A percentile compares a stretch with the other conserved stretches of the same genome.
Conservation (phyloP, 2,113 vertebrate species). For the Chloebia gouldiae region DNA sequence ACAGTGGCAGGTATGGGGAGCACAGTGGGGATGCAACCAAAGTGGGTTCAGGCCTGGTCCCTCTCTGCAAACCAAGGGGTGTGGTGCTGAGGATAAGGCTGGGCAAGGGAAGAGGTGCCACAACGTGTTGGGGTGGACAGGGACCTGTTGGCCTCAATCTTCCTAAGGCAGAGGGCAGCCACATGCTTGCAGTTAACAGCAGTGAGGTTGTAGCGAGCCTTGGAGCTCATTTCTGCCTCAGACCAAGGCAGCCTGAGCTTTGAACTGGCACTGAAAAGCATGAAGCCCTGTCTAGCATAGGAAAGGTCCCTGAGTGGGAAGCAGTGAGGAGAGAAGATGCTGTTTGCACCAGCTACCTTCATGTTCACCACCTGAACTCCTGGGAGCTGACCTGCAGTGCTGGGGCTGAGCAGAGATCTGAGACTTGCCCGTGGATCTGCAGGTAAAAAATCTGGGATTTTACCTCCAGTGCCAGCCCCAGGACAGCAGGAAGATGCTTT, state of each 20-base stretch:
- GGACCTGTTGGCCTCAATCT: not conserved
- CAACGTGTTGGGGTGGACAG: fast-evolving
- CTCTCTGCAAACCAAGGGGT: not conserved
- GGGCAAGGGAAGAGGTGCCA: not conserved
- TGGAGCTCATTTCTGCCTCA: not conserved
- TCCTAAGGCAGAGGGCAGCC: not conserved
- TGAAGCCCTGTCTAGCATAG: not conserved
- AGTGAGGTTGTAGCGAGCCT: fast-evolving
- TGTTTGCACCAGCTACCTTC: not conserved
- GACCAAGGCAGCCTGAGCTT: not conserved
- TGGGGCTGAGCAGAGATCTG: not conserved
- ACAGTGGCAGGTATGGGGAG: not conserved
- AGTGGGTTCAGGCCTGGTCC: not conserved
- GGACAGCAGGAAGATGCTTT: not conserved
- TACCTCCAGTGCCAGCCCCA: not conserved
- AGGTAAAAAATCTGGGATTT: not conserved
- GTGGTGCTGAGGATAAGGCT: not conserved
- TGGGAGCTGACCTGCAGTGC: not conserved
- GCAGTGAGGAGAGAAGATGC: not conserved
- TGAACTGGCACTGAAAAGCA: not conserved
- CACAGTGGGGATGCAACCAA: not conserved
- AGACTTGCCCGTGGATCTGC: fast-evolving
- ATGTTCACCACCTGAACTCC: fast-evolving
- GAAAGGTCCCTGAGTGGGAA: not conserved
- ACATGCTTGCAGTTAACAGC: not conserved